Conservation (phyloP, 2,888 invertebrate species). For the Chalcis sispes region DNA sequence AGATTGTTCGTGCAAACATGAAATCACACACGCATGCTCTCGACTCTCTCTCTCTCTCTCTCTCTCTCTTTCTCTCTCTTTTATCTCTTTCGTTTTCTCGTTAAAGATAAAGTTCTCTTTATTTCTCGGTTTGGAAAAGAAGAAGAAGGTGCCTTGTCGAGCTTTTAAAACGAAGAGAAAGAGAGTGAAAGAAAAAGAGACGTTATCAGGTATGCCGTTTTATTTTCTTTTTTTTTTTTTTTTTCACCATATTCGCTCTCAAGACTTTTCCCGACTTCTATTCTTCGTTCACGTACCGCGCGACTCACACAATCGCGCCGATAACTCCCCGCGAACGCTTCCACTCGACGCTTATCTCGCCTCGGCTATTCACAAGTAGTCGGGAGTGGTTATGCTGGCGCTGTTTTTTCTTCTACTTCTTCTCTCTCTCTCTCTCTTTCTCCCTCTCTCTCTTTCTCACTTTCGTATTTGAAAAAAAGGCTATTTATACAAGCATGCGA, state of each 20-base stretch:
- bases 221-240: no score
- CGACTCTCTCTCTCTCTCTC: background rate
- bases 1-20: slow-evolving; percentile 43
- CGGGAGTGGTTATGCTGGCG: background rate
- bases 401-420: background rate
- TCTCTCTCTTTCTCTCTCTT: background rate
- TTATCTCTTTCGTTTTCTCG: background rate
- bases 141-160: no score
- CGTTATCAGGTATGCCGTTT: background rate
- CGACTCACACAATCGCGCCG: no score
- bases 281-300: no score
- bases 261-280: no score
- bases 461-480: slow-evolving; percentile 14
- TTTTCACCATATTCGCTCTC: no score
- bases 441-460: background rate
- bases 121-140: no score
- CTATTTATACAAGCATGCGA: background rate
- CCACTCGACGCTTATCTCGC: no score
- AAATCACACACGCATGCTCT: slow-evolving; percentile 36
- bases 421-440: background rate
- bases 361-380: no score
- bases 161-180: no score
- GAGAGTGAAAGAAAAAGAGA: no score
- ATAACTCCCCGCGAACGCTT: no score
- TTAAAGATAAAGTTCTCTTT: slow-evolving; percentile 4